A percentile compares a stretch with the other conserved stretches of the same genome.
phyloP scores from a whole-genome alignment of 2,888 invertebrate genomes.

The Conus canariensis region DNA sequence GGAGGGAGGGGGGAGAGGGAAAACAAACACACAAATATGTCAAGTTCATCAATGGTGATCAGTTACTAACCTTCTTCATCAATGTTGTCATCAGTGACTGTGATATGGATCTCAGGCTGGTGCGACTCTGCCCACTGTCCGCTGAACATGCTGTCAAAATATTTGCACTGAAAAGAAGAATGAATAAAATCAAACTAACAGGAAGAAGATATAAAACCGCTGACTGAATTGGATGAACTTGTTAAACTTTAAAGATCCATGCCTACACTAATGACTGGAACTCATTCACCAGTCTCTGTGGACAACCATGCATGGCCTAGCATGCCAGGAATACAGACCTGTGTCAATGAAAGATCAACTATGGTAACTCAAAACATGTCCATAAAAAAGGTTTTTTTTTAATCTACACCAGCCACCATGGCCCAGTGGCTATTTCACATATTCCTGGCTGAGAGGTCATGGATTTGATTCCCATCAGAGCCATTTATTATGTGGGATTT shows the following conservation, averaged over 20 bases:
- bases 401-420: no score
- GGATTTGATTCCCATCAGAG: no score
- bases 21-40: background rate
- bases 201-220: background rate
- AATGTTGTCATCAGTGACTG: constrained; percentile 86
- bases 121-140: constrained; percentile 88
- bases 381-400: no score
- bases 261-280: no score
- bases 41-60: background rate
- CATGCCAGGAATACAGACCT: background rate
- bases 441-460: no score
- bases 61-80: constrained; percentile 82
- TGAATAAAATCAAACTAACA: background rate
- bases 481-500: no score
- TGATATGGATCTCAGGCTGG: constrained; percentile 84
- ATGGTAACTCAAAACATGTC: no score
- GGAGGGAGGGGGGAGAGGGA: no score
- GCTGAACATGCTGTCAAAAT: constrained; percentile 90
- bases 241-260: background rate
- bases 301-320: no score
- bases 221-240: background rate
- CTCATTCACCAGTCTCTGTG: no score
- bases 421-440: no score
- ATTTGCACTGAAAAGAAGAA: constrained; percentile 83
- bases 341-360: no score